Conservation (phyloP, 2,888 invertebrate genomes). For the Gastracanthus pulcherrimus region DNA sequence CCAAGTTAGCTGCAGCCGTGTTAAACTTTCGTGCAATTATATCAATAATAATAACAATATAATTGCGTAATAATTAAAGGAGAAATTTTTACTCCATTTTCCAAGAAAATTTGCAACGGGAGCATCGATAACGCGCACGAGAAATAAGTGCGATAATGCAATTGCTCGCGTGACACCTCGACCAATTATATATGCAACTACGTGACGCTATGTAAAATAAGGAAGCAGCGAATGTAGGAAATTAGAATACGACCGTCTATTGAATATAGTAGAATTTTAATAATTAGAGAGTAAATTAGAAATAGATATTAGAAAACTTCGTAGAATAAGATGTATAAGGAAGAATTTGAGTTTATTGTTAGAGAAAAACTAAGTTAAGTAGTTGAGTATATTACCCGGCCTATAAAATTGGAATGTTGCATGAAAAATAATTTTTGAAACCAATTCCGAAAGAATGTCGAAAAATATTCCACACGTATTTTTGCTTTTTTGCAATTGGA, state of each 20-base stretch:
- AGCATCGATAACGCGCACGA: conserved; percentile 35
- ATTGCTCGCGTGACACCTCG: conserved; percentile 45
- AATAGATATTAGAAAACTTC: too few species aligned
- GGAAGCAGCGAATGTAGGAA: not conserved
- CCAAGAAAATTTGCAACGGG: conserved; percentile 25
- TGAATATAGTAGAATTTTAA: not conserved
- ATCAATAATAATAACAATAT: not conserved
- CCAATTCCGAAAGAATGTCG: too few species aligned
- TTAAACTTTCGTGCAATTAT: not conserved
- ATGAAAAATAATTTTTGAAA: too few species aligned
- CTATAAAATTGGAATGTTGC: too few species aligned
- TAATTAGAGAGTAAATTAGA: too few species aligned
- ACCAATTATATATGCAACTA: conserved; percentile 25
- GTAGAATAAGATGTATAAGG: too few species aligned
- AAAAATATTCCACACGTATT: too few species aligned
- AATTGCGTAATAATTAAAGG: conserved; percentile 39
- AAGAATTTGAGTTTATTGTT: too few species aligned
- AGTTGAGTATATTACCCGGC: too few species aligned
- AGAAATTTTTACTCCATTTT: conserved; percentile 13
- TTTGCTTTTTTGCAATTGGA: too few species aligned
- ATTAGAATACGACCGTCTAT: not conserved
- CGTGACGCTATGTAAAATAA: not conserved
- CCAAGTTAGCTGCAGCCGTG: not conserved
- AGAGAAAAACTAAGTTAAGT: too few species aligned
- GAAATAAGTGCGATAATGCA: conserved; percentile 19